phyloP scores from a whole-genome alignment of 2,797 vertebrate species.

The Phrynocephalus forsythii region DNA sequence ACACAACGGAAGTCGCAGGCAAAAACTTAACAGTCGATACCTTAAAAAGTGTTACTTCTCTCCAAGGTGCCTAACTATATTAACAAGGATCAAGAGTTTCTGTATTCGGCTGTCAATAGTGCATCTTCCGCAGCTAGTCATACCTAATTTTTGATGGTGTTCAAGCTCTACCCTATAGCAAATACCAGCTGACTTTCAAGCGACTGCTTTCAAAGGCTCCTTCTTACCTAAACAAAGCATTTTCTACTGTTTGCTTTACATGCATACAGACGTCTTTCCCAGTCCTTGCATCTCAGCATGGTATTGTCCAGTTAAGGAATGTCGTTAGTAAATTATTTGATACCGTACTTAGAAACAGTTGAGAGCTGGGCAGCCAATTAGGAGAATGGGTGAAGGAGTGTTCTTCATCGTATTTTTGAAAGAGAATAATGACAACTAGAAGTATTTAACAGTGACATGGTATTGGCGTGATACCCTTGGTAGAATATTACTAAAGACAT shows the following conservation, averaged over 20 bases:
- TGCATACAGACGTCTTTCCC: background rate
- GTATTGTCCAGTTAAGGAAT: background rate
- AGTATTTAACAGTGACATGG: background rate
- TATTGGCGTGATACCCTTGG: background rate
- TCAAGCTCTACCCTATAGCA: background rate
- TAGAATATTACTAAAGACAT: background rate
- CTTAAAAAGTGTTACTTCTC: background rate
- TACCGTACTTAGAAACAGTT: background rate
- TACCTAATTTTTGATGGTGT: background rate
- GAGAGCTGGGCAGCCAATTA: background rate
- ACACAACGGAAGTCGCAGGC: background rate
- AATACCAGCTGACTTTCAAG: background rate
- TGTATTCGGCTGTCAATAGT: background rate
- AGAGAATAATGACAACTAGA: background rate
- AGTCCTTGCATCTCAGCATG: background rate
- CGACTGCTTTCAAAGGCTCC: background rate
- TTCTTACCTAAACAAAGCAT: background rate
- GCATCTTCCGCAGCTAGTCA: background rate
- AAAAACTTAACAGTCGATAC: background rate
- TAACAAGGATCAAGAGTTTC: background rate
- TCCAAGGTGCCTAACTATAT: background rate
- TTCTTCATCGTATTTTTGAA: background rate
- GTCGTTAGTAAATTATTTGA: background rate
- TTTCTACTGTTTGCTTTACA: background rate
- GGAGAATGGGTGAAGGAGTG: background rate